A percentile compares a stretch with the other conserved stretches of the same genome.
Evolutionary conservation across 2,797 vertebrate species (phyloP).

Genomic region (Potorous gilbertii): DNA sequence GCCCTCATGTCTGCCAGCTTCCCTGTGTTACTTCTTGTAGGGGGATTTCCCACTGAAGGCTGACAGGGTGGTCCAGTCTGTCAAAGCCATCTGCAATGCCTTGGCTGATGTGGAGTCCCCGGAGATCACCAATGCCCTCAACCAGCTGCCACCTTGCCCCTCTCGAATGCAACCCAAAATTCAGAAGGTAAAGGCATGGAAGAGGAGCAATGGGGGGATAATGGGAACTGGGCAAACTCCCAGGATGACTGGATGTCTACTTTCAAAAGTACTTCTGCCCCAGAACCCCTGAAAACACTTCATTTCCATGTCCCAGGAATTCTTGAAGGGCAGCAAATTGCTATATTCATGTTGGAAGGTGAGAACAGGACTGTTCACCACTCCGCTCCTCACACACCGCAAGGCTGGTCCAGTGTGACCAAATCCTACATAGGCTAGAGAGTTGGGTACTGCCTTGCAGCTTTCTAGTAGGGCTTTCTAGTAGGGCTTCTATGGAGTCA

Average conservation of each 20-base stretch:
- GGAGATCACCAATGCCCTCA: slow-evolving; percentile 93
- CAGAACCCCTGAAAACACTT: background rate
- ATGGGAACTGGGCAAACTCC: background rate
- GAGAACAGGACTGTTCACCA: background rate
- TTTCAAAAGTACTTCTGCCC: background rate
- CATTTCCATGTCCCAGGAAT: background rate
- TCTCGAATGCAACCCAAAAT: slow-evolving; percentile 95
- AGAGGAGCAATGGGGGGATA: background rate
- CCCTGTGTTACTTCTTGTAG: slow-evolving; percentile 75
- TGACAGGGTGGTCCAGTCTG: slow-evolving; percentile 94
- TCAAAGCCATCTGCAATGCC: slow-evolving; percentile 95
- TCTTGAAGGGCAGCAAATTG: background rate
- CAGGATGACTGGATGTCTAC: background rate
- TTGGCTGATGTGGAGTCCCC: slow-evolving; percentile 93
- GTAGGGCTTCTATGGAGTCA: background rate
- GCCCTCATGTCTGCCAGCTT: background rate
- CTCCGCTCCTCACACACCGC: background rate
- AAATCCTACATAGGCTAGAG: background rate
- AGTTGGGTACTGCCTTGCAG: background rate
- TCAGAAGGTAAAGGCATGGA: slow-evolving; percentile 88
- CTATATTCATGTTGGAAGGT: background rate
- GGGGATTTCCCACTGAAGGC: slow-evolving; percentile 90
- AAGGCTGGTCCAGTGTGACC: background rate
- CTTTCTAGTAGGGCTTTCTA: background rate
- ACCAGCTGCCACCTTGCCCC: slow-evolving; percentile 94